Evolutionary conservation across 2,113 vertebrate genomes (phyloP).

Genomic region (Nesoenas mayeri): DNA sequence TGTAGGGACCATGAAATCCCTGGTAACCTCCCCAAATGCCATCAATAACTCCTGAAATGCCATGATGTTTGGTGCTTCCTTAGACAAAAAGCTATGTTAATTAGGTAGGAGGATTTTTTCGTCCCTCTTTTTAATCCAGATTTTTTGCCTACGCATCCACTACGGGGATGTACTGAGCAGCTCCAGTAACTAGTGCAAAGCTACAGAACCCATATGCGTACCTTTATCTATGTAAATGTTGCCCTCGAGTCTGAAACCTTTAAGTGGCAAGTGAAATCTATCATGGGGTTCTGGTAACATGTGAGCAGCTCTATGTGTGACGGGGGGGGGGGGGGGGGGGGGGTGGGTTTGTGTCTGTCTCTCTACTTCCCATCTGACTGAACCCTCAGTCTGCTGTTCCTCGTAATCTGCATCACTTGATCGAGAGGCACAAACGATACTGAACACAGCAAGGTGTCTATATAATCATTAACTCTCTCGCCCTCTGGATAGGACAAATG

Average conservation of each 20-base stretch:
- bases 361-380: constrained; percentile 38
- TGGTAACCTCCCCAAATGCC: constrained; percentile 74
- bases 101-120: constrained; percentile 69
- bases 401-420: constrained; percentile 70
- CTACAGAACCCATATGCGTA: background rate
- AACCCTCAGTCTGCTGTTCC: constrained; percentile 56
- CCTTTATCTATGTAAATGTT: constrained; percentile 65
- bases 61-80: constrained; percentile 73
- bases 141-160: constrained; percentile 45
- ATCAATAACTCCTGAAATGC: constrained; percentile 79
- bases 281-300: constrained; percentile 45
- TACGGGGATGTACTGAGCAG: constrained; percentile 1
- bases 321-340: background rate
- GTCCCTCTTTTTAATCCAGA: constrained; percentile 28
- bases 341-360: background rate
- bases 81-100: constrained; percentile 72
- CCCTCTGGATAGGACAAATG: constrained; percentile 65
- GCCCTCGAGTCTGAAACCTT: constrained; percentile 36
- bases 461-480: constrained; percentile 72
- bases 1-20: constrained; percentile 73
- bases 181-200: constrained; percentile 40
- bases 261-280: constrained; percentile 60
- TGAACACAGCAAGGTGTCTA: constrained; percentile 60
- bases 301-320: constrained; percentile 18
- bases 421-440: constrained; percentile 62